Base-by-base conservation (phyloP, 37 sponge, comb jelly and placozoan genomes). In the Crambe crambe region DNA sequence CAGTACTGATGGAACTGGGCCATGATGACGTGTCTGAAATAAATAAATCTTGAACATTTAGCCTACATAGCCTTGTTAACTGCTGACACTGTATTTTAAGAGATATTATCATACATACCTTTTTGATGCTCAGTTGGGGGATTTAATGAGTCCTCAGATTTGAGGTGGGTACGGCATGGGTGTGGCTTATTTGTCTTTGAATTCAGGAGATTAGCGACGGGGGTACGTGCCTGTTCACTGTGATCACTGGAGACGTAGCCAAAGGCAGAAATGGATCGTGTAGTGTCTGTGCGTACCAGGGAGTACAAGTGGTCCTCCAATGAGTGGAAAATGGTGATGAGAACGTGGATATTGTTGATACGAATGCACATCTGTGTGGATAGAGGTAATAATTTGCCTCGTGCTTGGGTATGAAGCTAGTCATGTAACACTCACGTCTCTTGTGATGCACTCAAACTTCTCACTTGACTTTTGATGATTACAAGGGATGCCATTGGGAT, bases 401-500 rank as follows among this genome's bases (percentile, higher is more conserved):
- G 54, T 51, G 15, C 54, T 3, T 67, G 36, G 38, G 3, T 29
- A 15, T 37, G 10, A 26, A 34, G 36, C 36, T 29, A 37, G n/a
- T n/a, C n/a, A n/a, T n/a, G 12, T 21, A 56, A 21, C 18, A 18
- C 86, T 70, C 58, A 89, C 89, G 68, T 83, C 84, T 79, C 85
- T 61, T 43, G 89, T 89, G 75, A 89, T 79, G 59, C 22, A 58
- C 17, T 89, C 85, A 79, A 83, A 89, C 42, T 56, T 20, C 27
- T 60, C 66, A 22, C 22, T 27, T 23, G 54, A 60, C 47, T 68
- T 83, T 60, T 68, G 78, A 36, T 79, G 74, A n/a, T n/a, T n/a
- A 36, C 89, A 89, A n/a, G 89, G 89, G 20, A 89, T 51, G 1
- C 89, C 89, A 89, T 58, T 64, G 18, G 89, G 85, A 63, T 89